phyloP scores from a whole-genome alignment of 2,113 vertebrate genomes.

The Cnemophilus loriae region DNA sequence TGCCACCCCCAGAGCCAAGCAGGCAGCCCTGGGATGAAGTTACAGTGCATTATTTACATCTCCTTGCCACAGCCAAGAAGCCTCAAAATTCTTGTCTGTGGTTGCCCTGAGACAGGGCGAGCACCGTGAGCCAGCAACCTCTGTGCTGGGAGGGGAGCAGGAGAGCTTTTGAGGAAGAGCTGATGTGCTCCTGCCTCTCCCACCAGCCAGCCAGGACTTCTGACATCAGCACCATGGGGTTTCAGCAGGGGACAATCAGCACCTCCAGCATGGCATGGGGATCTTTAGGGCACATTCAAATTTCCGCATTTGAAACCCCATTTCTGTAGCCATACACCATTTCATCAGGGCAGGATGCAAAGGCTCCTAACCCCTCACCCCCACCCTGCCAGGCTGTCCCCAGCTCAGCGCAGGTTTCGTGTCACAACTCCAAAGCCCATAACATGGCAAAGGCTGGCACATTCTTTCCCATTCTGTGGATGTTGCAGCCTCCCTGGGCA shows the following conservation, averaged over 20 bases:
- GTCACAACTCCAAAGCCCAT: neutral
- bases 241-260: neutral
- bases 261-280: neutral
- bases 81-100: neutral
- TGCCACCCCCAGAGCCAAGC: neutral
- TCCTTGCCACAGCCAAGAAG: neutral
- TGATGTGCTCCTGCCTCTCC: neutral
- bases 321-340: neutral
- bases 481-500: neutral
- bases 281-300: neutral
- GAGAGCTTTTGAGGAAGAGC: neutral
- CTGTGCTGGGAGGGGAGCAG: neutral
- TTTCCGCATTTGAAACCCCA: neutral
- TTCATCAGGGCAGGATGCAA: neutral
- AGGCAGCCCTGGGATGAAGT: neutral
- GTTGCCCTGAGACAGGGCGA: neutral
- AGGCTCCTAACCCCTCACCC: neutral
- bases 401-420: neutral
- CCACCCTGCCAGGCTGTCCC: neutral
- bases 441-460: neutral
- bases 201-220: neutral
- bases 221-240: rapidly evolving
- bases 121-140: neutral
- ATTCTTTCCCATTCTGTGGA: neutral
- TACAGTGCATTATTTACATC: neutral